phyloP scores from a whole-genome alignment of 2,888 invertebrate species.

The Calephelis perditalis region DNA sequence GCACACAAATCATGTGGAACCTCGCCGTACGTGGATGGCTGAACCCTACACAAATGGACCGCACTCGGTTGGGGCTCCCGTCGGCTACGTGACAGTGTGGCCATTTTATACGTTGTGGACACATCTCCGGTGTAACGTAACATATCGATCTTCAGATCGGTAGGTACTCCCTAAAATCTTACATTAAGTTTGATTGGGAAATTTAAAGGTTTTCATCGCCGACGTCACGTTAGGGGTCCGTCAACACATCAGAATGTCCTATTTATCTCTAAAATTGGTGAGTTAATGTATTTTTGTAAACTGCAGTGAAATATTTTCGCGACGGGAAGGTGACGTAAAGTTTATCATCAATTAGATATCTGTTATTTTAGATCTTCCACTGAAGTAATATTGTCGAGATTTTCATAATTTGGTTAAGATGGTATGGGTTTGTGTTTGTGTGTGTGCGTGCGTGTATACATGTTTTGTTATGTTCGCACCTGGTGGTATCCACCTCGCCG shows the following conservation, averaged over 20 bases:
- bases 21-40: too few relatives aligned
- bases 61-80: not conserved
- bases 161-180: not conserved
- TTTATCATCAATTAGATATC: too few relatives aligned
- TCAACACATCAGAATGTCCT: too few relatives aligned
- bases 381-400: not conserved
- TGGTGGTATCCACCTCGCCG: constrained; percentile 90
- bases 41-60: not conserved
- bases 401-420: not conserved
- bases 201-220: too few relatives aligned
- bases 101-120: not conserved
- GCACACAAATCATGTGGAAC: not conserved
- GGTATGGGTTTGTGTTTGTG: not conserved
- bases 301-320: too few relatives aligned
- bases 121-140: not conserved
- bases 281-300: too few relatives aligned
- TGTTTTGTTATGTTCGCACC: constrained; percentile 63
- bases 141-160: not conserved
- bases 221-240: too few relatives aligned
- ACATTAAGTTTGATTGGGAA: not conserved
- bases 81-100: not conserved
- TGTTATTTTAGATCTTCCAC: not conserved
- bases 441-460: not conserved
- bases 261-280: too few relatives aligned
- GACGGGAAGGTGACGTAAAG: too few relatives aligned